Base-by-base conservation (phyloP, 2,888 invertebrate genomes). In the Pandemis cinnamomeana region DNA sequence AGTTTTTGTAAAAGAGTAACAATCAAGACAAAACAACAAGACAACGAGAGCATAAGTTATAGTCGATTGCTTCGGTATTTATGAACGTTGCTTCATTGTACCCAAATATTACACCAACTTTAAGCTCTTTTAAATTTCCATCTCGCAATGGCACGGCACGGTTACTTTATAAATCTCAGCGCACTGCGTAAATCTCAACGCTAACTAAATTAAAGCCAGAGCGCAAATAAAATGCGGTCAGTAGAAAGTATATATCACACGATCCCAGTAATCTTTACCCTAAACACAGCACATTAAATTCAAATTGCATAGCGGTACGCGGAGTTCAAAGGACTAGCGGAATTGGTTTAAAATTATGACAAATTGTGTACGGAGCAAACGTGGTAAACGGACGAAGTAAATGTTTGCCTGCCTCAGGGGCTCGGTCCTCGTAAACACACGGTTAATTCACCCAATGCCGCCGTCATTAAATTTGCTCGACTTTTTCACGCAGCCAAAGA, bases 361-460 rank as follows among this genome's bases (percentile, higher is more conserved):
- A 71, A 71, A 71, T 71, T 71, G 74, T 71, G 66, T 66, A 78
- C 77, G 77, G 74, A 80, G 75, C 60, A 71, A 78, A 84, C 80
- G 80, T 78, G 81, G 80, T 82, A 84, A 84, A 83, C 78, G 79
- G 77, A 80, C 77, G 70, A 76, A 75, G 81, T 75, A 83, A 84
- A 86, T 82, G 77, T 86, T 86, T 83, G 79, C 77, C 5, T 55
- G 78, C 78, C 78, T 78, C 77, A 55, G 75, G 81, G 80, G 79
- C 76, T 73, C 76, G 78, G 80, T 75, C 76, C 80, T 72, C 53
- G 76, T 76, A 83, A 82, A 82, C 80, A 81, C 77, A 77, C 77
- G 76, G 77, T 79, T 81, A 81, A 81, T 84, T 82, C 81, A 61
- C 79, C 75, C 78, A 74, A 77, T 76, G 77, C 76, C 77, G 76